Base-by-base conservation (phyloP, 2,888 invertebrate species). In the Microctonus hyperodae region DNA sequence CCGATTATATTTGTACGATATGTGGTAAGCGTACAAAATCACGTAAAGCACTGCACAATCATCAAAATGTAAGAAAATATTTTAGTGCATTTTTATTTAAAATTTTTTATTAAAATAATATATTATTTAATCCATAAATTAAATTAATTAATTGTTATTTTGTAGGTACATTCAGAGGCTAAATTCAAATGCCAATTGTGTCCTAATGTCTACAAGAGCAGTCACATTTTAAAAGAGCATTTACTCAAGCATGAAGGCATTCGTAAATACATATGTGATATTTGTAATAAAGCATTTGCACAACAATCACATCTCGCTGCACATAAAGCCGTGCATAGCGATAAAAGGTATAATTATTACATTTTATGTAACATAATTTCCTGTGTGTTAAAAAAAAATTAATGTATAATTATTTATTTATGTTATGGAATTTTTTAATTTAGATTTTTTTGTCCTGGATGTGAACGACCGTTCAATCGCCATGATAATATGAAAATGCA, bases 401-500 rank as follows among this genome's bases (percentile, higher is more conserved):
- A n/a, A n/a, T n/a, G n/a, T n/a, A n/a, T n/a, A n/a, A n/a, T n/a
- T 11, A 20, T 7, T 25, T 37, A 59, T n/a, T 7, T 35, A 2
- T 22, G 4, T 2, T 37, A 28, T 28, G 20, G 7, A 48, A 51
- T 28, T 50, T 48, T 40, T 40, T 37, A 1, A 20, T 7, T 25
- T 55, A 81, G 81, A 65, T 81, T 74, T 37, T 64, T 74, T 13
- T 81, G 81, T 64, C 78, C 80, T 1, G 80, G 78, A n/a, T 81
- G 81, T 63, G 44, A 74, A 7, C 76, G 75, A 60, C 69, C 74
- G 7, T 81, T 81, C 56, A 81, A 81, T 72, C 75, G 81, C 3
- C 78, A 77, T 20, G 81, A 81, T 60, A 81, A 81, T 66, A 81
- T 81, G 81, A 81, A 81, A 59, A 75, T 77, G 37, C 81, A 81